Percentiles rank a stretch among this genome's conserved stretches.
Evolutionary conservation across 2,888 invertebrate species (phyloP).

Genomic region (Drepana falcataria): DNA sequence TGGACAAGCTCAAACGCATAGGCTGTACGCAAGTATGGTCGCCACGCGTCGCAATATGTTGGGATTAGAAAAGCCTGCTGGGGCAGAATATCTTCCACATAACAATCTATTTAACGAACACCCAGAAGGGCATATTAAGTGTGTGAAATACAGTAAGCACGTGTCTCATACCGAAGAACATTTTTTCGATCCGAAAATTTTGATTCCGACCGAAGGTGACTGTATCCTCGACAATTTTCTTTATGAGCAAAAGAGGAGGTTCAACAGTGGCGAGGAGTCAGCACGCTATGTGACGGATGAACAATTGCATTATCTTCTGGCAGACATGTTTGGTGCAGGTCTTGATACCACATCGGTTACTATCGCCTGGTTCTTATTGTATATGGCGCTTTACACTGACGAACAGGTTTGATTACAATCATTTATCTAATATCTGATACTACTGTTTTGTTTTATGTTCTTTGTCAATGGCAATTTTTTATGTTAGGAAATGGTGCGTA

Average conservation of each 20-base stretch:
- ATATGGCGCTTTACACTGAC: slow-evolving; percentile 83
- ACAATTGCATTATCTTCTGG: slow-evolving; percentile 86
- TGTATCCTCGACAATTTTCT: slow-evolving; percentile 83
- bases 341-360: slow-evolving; percentile 90
- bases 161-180: slow-evolving; percentile 48
- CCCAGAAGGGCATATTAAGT: slow-evolving; percentile 61
- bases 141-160: slow-evolving; percentile 63
- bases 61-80: slow-evolving; percentile 41
- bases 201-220: slow-evolving; percentile 60
- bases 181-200: slow-evolving; percentile 59
- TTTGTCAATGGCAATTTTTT: background rate
- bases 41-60: slow-evolving; percentile 68
- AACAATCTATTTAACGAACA: slow-evolving; percentile 49
- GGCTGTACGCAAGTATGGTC: slow-evolving; percentile 84
- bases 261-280: slow-evolving; percentile 52
- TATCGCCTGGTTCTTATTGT: slow-evolving; percentile 88
- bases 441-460: background rate
- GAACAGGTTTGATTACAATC: slow-evolving; percentile 78
- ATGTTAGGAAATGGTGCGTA: slow-evolving; percentile 78
- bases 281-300: slow-evolving; percentile 79
- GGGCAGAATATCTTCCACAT: slow-evolving; percentile 48
- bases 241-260: slow-evolving; percentile 77
- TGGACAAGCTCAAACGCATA: slow-evolving; percentile 85
- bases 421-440: slow-evolving; percentile 3
- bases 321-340: slow-evolving; percentile 92